These are phyloP conservation scores for Gnathonemus longibarbis DNA, from an alignment of 2,113 vertebrate species.

Conservation along the genomic window DNA sequence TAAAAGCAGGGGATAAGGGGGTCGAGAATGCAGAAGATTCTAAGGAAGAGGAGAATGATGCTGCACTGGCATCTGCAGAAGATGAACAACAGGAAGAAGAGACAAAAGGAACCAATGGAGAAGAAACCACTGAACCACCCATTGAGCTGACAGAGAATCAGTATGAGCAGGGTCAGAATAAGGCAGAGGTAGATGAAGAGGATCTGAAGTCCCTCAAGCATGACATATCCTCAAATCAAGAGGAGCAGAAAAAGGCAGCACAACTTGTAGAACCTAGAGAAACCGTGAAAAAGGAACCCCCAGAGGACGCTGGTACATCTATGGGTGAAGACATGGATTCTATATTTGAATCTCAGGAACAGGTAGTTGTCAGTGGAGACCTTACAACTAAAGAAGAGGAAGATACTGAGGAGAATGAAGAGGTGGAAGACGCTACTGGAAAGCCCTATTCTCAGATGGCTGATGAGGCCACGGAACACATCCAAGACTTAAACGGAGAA, in stretches of 20 bases:
- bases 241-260: conserved; percentile 6
- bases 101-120: neutral
- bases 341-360: neutral
- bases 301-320: conserved; percentile 16
- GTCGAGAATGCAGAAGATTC: conserved; percentile 10
- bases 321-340: conserved; percentile 11
- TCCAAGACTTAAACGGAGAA: neutral
- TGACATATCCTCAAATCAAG: conserved; percentile 7
- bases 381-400: neutral
- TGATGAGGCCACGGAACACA: neutral
- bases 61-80: neutral
- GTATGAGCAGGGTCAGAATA: neutral
- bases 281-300: conserved; percentile 6
- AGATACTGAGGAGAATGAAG: neutral
- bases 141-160: neutral
- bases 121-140: neutral
- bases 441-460: neutral
- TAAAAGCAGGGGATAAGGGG: neutral
- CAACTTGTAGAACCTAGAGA: neutral
- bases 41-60: conserved; percentile 9
- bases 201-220: neutral
- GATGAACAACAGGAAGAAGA: neutral
- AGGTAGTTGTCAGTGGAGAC: neutral
- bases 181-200: conserved; percentile 8
- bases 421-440: neutral